These are phyloP conservation scores for Euproctis similis DNA, from an alignment of 2,888 invertebrate genomes.

Conservation along the genomic window DNA sequence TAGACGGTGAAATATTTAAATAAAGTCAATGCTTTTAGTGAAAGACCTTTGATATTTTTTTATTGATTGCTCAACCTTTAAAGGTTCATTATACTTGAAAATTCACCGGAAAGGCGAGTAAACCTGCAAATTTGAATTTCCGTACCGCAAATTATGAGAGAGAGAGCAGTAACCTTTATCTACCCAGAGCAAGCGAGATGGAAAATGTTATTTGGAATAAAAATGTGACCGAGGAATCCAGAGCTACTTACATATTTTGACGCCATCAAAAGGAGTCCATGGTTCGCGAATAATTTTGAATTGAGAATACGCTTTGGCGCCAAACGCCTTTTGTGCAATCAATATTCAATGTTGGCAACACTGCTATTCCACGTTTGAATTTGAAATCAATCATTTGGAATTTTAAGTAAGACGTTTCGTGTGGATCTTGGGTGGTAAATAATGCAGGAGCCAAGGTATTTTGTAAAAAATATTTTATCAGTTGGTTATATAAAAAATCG, in stretches of 20 bases:
- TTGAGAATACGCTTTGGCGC: slow-evolving; percentile 74
- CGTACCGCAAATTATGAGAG: slow-evolving; percentile 50
- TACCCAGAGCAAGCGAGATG: slow-evolving; percentile 12
- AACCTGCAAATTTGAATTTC: slow-evolving; percentile 71
- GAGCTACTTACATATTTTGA: slow-evolving; percentile 76
- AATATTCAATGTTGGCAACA: slow-evolving; percentile 72
- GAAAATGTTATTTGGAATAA: slow-evolving; percentile 45
- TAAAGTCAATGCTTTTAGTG: slow-evolving; percentile 19
- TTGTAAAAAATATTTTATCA: not conserved
- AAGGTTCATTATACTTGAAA: slow-evolving; percentile 65
- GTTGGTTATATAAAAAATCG: not conserved
- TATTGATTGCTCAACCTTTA: slow-evolving; percentile 70
- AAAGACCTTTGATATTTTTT: slow-evolving; percentile 45
- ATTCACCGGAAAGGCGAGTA: slow-evolving; percentile 70
- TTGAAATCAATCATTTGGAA: slow-evolving; percentile 59
- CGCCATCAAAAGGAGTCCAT: slow-evolving; percentile 68
- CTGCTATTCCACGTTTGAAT: slow-evolving; percentile 51
- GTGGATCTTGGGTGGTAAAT: slow-evolving; percentile 22
- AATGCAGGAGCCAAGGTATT: not conserved
- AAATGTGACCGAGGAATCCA: slow-evolving; percentile 65
- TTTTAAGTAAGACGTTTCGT: slow-evolving; percentile 45
- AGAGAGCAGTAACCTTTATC: slow-evolving; percentile 22
- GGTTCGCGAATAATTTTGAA: slow-evolving; percentile 70
- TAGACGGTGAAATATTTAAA: slow-evolving; percentile 5
- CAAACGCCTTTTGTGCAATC: slow-evolving; percentile 75